Conservation (phyloP, 2,888 invertebrate species). For the Sinelater perroti region DNA sequence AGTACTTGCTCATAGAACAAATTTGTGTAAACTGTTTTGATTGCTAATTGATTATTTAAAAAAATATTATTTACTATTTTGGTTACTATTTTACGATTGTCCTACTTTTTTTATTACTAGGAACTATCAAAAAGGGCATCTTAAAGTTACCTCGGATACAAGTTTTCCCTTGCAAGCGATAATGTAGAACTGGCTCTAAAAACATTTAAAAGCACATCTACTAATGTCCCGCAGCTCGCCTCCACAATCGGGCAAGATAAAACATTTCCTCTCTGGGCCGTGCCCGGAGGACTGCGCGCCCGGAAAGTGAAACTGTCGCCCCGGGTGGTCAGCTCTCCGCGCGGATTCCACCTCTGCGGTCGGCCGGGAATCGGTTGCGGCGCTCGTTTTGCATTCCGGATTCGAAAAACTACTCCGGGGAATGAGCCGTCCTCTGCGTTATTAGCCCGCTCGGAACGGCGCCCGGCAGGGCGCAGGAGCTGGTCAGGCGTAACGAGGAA, state of each 20-base stretch:
- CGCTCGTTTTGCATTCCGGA: slow-evolving; percentile 22
- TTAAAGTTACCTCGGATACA: too few relatives aligned
- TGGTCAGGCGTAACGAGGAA: slow-evolving; percentile 17
- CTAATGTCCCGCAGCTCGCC: slow-evolving; percentile 13
- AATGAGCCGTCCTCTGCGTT: slow-evolving; percentile 1
- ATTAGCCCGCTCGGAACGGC: slow-evolving; percentile 9
- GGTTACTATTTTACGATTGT: too few relatives aligned
- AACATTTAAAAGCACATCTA: slow-evolving; percentile 33
- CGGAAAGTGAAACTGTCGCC: slow-evolving; percentile 30
- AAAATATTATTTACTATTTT: too few relatives aligned
- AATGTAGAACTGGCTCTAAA: too few relatives aligned
- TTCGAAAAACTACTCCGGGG: slow-evolving; percentile 22
- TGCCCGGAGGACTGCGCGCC: slow-evolving; percentile 15
- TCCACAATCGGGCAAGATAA: slow-evolving; percentile 18
- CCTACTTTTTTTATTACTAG: too few relatives aligned
- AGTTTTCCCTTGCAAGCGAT: too few relatives aligned
- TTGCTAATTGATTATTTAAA: too few relatives aligned
- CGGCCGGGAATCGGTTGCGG: slow-evolving; percentile 23
- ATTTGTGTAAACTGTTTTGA: too few relatives aligned
- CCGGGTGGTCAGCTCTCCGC: slow-evolving; percentile 28
- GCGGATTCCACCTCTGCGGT: slow-evolving; percentile 30
- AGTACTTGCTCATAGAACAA: too few relatives aligned
- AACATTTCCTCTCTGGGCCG: slow-evolving; percentile 25
- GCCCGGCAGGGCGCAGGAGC: slow-evolving; percentile 1
- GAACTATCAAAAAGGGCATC: too few relatives aligned